Evolutionary conservation across 2,113 vertebrate species (phyloP).

Genomic region (Fregata magnificens): DNA sequence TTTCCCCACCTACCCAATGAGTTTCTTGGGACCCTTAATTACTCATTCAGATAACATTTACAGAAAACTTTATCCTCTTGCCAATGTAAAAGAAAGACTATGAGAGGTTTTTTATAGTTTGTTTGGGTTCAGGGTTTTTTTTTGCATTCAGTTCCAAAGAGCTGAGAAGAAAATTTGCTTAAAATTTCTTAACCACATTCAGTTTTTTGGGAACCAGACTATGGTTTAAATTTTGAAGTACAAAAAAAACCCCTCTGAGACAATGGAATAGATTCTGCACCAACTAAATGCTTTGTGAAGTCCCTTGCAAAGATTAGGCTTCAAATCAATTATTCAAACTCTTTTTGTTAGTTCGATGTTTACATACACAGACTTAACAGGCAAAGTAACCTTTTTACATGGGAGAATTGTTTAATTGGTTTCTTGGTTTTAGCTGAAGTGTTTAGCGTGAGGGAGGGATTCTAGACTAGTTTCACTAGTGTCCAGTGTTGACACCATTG

Average conservation of each 20-base stretch:
- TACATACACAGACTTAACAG: background rate
- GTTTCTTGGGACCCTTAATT: background rate
- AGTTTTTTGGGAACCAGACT: background rate
- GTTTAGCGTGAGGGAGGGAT: background rate
- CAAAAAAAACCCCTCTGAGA: background rate
- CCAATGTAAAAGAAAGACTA: background rate
- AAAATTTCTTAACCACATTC: background rate
- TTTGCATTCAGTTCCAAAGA: background rate
- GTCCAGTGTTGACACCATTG: background rate
- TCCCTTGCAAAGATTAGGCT: background rate
- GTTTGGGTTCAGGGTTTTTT: background rate
- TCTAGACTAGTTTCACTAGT: background rate
- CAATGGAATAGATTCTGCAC: background rate
- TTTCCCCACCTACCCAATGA: background rate
- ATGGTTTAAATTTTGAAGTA: background rate
- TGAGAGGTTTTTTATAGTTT: rapidly evolving
- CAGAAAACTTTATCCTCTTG: background rate
- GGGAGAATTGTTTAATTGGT: background rate
- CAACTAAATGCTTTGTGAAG: background rate
- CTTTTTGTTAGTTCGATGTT: background rate
- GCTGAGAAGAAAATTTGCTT: background rate
- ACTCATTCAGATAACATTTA: background rate
- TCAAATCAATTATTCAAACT: background rate
- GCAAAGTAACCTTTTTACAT: background rate
- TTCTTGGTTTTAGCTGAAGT: background rate